Conservation (phyloP, 2,113 vertebrate genomes). For the Sarotherodon lohbergeri region DNA sequence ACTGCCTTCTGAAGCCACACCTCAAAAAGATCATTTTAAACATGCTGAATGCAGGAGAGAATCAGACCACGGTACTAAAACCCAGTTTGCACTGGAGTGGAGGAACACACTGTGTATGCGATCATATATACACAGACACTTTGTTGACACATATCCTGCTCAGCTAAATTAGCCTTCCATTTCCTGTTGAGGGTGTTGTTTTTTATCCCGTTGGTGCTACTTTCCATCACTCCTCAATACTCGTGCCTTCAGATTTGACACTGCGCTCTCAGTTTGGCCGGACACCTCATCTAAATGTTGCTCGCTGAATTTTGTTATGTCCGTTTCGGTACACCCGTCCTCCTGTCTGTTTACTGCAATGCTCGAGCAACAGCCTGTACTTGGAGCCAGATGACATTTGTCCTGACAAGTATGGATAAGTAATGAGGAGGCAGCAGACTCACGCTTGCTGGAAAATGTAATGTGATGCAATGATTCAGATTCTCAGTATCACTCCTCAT, state of each 20-base stretch:
- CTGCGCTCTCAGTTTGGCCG: neutral
- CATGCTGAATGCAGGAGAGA: neutral
- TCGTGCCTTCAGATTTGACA: slow-evolving; percentile 18
- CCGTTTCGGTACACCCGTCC: neutral
- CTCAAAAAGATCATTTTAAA: neutral
- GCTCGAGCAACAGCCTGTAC: neutral
- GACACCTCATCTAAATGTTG: neutral
- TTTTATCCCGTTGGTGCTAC: neutral
- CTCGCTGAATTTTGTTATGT: neutral
- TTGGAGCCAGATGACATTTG: neutral
- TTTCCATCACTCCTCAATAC: neutral
- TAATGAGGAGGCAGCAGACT: neutral
- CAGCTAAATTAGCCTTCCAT: neutral
- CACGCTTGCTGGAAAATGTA: neutral
- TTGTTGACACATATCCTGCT: neutral
- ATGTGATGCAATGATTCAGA: neutral
- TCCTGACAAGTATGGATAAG: neutral
- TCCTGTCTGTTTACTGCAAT: neutral
- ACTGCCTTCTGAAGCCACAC: neutral
- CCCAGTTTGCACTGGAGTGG: neutral
- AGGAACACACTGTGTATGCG: neutral
- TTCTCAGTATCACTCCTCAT: neutral
- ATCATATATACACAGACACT: neutral
- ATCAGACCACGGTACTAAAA: neutral
- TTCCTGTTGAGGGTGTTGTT: neutral